Evolutionary conservation across 2,113 vertebrate genomes (phyloP).

Genomic region (Gambusia holbrooki): DNA sequence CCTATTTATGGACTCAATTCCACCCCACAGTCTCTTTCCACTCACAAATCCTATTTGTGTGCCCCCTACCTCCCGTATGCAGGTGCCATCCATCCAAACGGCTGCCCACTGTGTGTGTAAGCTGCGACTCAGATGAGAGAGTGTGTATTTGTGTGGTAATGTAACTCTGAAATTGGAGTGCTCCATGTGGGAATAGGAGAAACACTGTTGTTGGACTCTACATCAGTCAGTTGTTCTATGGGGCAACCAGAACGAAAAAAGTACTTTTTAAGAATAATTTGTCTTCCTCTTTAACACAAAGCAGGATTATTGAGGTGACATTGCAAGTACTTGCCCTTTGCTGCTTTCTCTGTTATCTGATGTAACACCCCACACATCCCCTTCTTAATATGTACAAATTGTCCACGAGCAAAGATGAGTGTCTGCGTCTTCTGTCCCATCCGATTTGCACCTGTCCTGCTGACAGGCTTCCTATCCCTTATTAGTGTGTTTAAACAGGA

Average conservation of each 20-base stretch:
- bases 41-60: slow-evolving; percentile 74
- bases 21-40: slow-evolving; percentile 37
- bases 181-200: slow-evolving; percentile 49
- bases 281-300: slow-evolving; percentile 24
- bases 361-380: slow-evolving; percentile 50
- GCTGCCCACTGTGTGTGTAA: slow-evolving; percentile 63
- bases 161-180: slow-evolving; percentile 66
- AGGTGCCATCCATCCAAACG: slow-evolving; percentile 74
- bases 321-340: slow-evolving; percentile 17
- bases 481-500: slow-evolving; percentile 81
- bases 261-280: slow-evolving; percentile 10
- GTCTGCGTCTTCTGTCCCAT: slow-evolving; percentile 67
- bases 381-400: slow-evolving; percentile 32
- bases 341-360: slow-evolving; percentile 46
- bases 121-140: slow-evolving; percentile 45
- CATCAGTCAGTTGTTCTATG: slow-evolving; percentile 46
- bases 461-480: slow-evolving; percentile 74
- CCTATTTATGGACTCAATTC: slow-evolving; percentile 74
- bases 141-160: slow-evolving; percentile 63
- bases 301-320: slow-evolving; percentile 1
- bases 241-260: slow-evolving; percentile 16
- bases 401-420: slow-evolving; percentile 36
- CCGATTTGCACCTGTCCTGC: slow-evolving; percentile 60
- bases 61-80: slow-evolving; percentile 71
- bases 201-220: slow-evolving; percentile 41